phyloP scores from a whole-genome alignment of 1,140 invertebrate species.

The Oedothorax gibbosus region DNA sequence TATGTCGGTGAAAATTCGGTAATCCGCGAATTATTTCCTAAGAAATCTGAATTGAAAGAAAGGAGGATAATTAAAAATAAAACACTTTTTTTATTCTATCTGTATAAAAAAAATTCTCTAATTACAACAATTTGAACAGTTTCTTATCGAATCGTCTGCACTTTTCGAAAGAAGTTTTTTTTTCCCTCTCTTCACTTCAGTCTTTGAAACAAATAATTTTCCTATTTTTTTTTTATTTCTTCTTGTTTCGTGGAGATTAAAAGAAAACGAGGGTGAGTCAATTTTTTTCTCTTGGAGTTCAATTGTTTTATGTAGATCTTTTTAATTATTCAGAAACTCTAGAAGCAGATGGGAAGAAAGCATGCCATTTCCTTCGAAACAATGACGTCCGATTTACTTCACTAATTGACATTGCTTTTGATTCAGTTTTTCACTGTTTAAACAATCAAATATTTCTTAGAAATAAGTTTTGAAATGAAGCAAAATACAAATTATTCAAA shows the following conservation, averaged over 20 bases:
- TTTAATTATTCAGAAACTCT: constrained; percentile 34
- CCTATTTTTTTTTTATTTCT: constrained; percentile 34
- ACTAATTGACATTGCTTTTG: too few species aligned
- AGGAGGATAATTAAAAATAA: constrained; percentile 44
- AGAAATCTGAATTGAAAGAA: constrained; percentile 53
- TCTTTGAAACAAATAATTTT: constrained; percentile 52
- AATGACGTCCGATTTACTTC: too few species aligned
- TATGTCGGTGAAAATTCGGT: constrained; percentile 47
- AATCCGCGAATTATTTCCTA: constrained; percentile 50
- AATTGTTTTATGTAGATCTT: constrained; percentile 27
- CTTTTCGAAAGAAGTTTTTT: constrained; percentile 14
- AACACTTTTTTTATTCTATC: constrained; percentile 17
- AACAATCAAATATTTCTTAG: too few species aligned
- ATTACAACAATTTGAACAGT: constrained; percentile 52
- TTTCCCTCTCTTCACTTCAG: not conserved
- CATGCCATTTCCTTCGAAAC: too few species aligned
- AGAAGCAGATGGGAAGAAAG: too few species aligned
- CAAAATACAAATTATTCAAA: too few species aligned
- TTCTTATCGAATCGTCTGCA: constrained; percentile 44
- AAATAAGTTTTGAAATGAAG: too few species aligned
- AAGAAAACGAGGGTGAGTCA: constrained; percentile 22
- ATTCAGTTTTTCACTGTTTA: too few species aligned
- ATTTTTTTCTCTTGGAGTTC: constrained; percentile 3
- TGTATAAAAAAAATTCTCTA: constrained; percentile 26
- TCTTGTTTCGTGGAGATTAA: constrained; percentile 42